A percentile compares a stretch with the other conserved stretches of the same genome.
These are phyloP conservation scores for Mayetiola destructor DNA, from an alignment of 2,888 invertebrate genomes.

Conservation along the genomic window DNA sequence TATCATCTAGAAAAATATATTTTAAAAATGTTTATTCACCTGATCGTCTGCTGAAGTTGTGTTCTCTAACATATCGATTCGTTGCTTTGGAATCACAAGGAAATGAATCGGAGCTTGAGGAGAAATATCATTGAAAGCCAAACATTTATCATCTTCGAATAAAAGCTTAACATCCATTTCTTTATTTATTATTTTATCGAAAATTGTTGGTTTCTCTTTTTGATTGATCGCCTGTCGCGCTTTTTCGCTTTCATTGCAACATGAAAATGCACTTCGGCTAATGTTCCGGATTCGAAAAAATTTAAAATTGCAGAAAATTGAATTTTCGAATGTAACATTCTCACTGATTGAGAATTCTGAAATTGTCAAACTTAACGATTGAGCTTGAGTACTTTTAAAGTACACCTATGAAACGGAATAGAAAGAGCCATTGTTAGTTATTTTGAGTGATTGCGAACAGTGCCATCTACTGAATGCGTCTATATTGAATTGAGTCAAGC, in stretches of 20 bases:
- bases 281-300: background rate
- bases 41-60: constrained; percentile 39
- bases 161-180: constrained; percentile 68
- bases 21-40: background rate
- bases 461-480: too few relatives aligned
- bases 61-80: constrained; percentile 49
- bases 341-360: too few relatives aligned
- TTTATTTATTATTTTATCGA: constrained; percentile 62
- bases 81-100: constrained; percentile 64
- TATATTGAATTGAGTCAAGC: too few relatives aligned
- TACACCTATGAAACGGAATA: too few relatives aligned
- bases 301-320: too few relatives aligned
- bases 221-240: constrained; percentile 18
- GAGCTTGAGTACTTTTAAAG: too few relatives aligned
- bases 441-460: too few relatives aligned
- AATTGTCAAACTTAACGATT: too few relatives aligned
- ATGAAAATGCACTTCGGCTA: background rate
- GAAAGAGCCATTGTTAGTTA: too few relatives aligned
- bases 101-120: constrained; percentile 78
- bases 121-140: constrained; percentile 66
- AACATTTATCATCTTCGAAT: constrained; percentile 63
- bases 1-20: background rate
- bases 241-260: background rate
- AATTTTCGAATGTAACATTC: too few relatives aligned
- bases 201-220: constrained; percentile 46